These are phyloP conservation scores for Orthosia gothica DNA, from an alignment of 2,888 invertebrate species.

Conservation along the genomic window DNA sequence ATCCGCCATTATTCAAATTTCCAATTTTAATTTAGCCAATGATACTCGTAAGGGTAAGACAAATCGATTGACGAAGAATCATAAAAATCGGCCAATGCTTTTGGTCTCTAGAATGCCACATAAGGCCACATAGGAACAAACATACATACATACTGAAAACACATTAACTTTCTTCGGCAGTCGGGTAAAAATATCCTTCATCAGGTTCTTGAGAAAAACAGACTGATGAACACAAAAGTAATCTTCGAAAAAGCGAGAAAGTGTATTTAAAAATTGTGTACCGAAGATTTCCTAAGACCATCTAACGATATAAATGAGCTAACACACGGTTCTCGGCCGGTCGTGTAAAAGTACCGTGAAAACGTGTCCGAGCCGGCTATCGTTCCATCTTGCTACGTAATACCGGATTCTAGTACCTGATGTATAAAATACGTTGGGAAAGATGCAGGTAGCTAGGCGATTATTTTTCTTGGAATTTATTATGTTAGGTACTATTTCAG, in stretches of 20 bases:
- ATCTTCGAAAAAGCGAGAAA: neutral
- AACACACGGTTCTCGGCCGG: neutral
- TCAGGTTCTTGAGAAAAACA: neutral
- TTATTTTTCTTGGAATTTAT: slow-evolving; percentile 11
- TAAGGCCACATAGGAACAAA: too few relatives aligned
- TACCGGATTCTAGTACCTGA: slow-evolving; percentile 24
- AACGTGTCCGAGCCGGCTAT: slow-evolving; percentile 38
- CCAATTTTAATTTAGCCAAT: too few relatives aligned
- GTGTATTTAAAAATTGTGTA: slow-evolving; percentile 8
- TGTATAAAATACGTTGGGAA: slow-evolving; percentile 6
- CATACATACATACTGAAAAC: too few relatives aligned
- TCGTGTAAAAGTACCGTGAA: slow-evolving; percentile 38
- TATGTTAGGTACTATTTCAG: neutral
- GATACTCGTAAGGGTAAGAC: too few relatives aligned
- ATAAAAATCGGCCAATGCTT: too few relatives aligned
- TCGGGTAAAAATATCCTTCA: neutral
- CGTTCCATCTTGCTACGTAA: slow-evolving; percentile 36
- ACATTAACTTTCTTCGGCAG: too few relatives aligned
- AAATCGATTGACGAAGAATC: too few relatives aligned
- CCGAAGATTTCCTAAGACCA: neutral
- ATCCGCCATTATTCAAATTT: too few relatives aligned
- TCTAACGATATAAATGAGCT: slow-evolving; percentile 24
- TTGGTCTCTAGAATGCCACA: too few relatives aligned
- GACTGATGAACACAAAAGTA: neutral
- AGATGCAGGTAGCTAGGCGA: slow-evolving; percentile 6